phyloP scores from a whole-genome alignment of 2,888 invertebrate species.

The Lithophane ornitopus region DNA sequence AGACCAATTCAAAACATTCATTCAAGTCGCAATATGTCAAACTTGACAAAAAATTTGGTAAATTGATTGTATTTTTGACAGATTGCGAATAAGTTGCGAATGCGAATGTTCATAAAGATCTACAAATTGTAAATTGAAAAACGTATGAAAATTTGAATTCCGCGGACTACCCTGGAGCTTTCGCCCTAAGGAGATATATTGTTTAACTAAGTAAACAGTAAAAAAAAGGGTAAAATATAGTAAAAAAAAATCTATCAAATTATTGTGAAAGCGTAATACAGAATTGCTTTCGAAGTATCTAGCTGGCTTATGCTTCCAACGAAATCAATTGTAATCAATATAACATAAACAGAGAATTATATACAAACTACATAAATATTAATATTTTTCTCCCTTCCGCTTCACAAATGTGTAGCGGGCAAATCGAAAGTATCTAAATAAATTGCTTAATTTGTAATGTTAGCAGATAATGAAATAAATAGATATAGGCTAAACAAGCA shows the following conservation, averaged over 20 bases:
- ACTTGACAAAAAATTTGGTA: no score
- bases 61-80: no score
- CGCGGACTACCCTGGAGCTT: no score
- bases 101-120: no score
- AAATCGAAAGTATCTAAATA: not conserved
- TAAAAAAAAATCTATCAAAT: not conserved
- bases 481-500: conserved; percentile 42
- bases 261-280: not conserved
- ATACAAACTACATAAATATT: conserved; percentile 11
- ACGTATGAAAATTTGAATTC: not conserved
- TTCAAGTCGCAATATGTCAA: no score
- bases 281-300: conserved; percentile 13
- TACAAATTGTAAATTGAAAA: not conserved
- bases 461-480: conserved; percentile 32
- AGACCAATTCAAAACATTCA: no score
- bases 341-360: conserved; percentile 5
- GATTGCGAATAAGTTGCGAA: no score
- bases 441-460: conserved; percentile 23
- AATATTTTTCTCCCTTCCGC: conserved; percentile 9
- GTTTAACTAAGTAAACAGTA: not conserved
- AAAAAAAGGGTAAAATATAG: not conserved
- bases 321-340: conserved; percentile 13
- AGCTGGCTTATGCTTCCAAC: conserved; percentile 6
- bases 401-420: not conserved
- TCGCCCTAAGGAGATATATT: not conserved